These are phyloP conservation scores for Pachycephus smyrnensis DNA, from an alignment of 2,888 invertebrate genomes.

Conservation along the genomic window DNA sequence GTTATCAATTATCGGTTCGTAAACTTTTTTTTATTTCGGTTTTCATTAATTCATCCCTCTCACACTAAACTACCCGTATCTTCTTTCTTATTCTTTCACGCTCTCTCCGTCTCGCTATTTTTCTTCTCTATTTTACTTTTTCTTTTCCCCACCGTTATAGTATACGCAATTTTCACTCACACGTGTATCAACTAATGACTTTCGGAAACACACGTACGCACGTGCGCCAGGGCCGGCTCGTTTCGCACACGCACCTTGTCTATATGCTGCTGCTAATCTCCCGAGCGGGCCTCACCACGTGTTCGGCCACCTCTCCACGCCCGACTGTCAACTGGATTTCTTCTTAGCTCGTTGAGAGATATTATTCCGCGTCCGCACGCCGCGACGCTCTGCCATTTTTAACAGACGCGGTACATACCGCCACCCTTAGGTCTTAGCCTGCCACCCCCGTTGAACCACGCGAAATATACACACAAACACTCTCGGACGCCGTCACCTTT, in stretches of 20 bases:
- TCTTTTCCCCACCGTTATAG: not conserved
- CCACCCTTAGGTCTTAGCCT: not conserved
- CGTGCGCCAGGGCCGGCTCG: conserved; percentile 11
- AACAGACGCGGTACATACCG: conserved; percentile 48
- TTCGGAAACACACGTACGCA: conserved; percentile 23
- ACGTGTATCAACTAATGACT: conserved; percentile 20
- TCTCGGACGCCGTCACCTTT: not conserved
- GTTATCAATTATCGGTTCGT: not conserved
- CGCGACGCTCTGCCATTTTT: conserved; percentile 69
- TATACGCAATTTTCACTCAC: conserved; percentile 31
- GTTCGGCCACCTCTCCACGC: conserved; percentile 42
- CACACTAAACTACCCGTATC: not conserved
- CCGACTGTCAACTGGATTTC: conserved; percentile 71
- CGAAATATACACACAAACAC: not conserved
- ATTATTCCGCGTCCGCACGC: conserved; percentile 68
- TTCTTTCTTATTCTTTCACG: not conserved
- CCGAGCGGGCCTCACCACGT: conserved; percentile 28
- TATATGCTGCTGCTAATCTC: conserved; percentile 17
- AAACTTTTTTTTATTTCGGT: not conserved
- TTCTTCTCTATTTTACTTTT: not conserved
- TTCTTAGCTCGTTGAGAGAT: conserved; percentile 70
- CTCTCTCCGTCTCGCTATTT: not conserved
- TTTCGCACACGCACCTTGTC: conserved; percentile 8
- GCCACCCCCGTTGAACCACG: not conserved
- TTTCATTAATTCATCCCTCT: not conserved